phyloP scores from a whole-genome alignment of 2,113 vertebrate genomes.

The Aphelocoma coerulescens region DNA sequence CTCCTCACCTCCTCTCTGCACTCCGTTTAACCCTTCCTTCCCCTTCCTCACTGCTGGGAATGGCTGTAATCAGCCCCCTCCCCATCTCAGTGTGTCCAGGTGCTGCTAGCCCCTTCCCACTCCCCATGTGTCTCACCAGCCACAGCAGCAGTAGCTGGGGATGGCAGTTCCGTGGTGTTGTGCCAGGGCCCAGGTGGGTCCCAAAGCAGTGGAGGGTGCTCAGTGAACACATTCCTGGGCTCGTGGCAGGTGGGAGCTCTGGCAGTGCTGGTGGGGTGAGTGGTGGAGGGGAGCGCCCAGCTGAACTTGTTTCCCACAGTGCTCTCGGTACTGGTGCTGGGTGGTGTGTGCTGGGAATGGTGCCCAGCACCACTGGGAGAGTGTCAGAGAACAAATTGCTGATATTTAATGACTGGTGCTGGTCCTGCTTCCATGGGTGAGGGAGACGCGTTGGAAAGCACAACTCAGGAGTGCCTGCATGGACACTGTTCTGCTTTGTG shows the following conservation, averaged over 20 bases:
- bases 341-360: not conserved
- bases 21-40: not conserved
- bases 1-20: not conserved
- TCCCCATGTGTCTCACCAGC: not conserved
- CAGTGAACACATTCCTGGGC: not conserved
- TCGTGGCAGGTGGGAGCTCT: rapidly evolving
- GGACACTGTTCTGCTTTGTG: not conserved
- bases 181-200: rapidly evolving
- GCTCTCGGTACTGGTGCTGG: rapidly evolving
- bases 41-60: not conserved
- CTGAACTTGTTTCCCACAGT: not conserved
- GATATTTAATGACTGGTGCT: not conserved
- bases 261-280: not conserved
- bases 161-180: rapidly evolving
- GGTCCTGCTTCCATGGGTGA: not conserved
- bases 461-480: not conserved
- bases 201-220: not conserved
- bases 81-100: rapidly evolving
- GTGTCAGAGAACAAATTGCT: not conserved
- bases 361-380: not conserved
- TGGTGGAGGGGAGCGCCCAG: rapidly evolving
- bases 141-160: not conserved
- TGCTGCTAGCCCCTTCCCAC: not conserved
- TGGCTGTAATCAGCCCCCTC: rapidly evolving
- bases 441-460: not conserved